These are phyloP conservation scores for Ormyrus rosae DNA, from an alignment of 2,888 invertebrate genomes.

Conservation along the genomic window DNA sequence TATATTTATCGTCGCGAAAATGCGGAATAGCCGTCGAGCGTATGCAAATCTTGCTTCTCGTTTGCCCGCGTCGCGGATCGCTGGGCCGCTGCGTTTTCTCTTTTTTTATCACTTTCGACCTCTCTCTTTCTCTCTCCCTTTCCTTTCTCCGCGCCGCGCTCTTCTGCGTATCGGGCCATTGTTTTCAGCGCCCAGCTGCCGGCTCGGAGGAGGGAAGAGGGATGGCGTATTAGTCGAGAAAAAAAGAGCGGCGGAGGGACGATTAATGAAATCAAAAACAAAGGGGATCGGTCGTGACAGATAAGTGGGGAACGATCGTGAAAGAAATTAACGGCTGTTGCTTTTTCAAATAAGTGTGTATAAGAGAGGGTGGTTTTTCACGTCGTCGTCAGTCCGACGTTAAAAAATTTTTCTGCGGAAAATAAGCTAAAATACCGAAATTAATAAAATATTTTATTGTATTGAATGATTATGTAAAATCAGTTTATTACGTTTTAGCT, in stretches of 20 bases:
- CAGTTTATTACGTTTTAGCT: no score
- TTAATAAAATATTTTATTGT: no score
- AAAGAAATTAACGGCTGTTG: no score
- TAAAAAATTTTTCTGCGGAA: no score
- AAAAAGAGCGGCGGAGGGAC: not conserved
- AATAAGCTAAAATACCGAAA: no score
- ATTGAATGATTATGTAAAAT: no score
- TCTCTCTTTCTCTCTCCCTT: slow-evolving; percentile 5
- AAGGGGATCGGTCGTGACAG: not conserved
- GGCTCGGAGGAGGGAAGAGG: not conserved
- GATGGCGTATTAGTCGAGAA: not conserved
- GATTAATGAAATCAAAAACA: slow-evolving; percentile 3
- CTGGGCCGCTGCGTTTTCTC: not conserved
- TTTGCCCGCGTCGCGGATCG: slow-evolving; percentile 23
- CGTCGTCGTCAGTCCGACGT: no score
- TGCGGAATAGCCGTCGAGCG: slow-evolving; percentile 61
- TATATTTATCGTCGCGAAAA: slow-evolving; percentile 67
- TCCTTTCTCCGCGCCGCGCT: not conserved
- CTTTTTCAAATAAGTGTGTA: no score
- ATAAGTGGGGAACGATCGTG: slow-evolving; percentile 11
- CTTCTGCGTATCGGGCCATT: slow-evolving; percentile 30
- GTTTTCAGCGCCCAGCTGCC: slow-evolving; percentile 17
- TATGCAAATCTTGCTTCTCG: slow-evolving; percentile 66
- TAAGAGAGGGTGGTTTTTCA: no score
- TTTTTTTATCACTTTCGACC: slow-evolving; percentile 48